These are phyloP conservation scores for Drosophila crucigera DNA, from an alignment of 2,888 invertebrate genomes.

Conservation along the genomic window DNA sequence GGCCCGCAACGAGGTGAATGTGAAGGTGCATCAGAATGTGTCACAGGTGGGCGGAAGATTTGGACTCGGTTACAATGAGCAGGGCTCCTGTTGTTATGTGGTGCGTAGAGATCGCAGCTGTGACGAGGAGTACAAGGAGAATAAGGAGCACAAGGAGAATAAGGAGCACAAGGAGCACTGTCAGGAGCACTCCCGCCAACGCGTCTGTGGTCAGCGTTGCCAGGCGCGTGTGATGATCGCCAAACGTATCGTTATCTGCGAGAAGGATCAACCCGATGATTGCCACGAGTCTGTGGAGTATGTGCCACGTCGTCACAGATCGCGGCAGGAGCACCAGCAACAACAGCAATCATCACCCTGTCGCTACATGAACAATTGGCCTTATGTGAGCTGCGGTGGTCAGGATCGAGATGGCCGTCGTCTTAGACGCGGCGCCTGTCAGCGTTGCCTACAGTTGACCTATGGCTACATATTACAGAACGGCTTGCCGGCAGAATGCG, in stretches of 20 bases:
- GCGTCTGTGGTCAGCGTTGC: constrained; percentile 82
- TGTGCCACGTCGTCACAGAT: constrained; percentile 54
- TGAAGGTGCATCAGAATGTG: constrained; percentile 79
- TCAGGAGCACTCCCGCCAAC: constrained; percentile 66
- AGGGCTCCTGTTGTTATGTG: constrained; percentile 82
- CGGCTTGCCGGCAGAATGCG: constrained; percentile 66
- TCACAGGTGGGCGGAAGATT: constrained; percentile 82
- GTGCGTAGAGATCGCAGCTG: constrained; percentile 69
- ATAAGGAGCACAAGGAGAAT: too few relatives aligned
- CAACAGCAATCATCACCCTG: constrained; percentile 30
- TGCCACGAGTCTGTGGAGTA: constrained; percentile 75
- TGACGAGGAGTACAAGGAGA: constrained; percentile 31
- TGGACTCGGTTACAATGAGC: constrained; percentile 81
- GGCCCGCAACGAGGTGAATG: constrained; percentile 73
- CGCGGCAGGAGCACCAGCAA: not conserved
- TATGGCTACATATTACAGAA: constrained; percentile 61
- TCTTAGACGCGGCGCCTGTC: constrained; percentile 45
- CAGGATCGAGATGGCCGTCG: constrained; percentile 3
- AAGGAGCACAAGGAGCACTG: constrained; percentile 51
- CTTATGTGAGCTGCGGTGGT: constrained; percentile 59
- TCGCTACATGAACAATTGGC: constrained; percentile 59
- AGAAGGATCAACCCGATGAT: constrained; percentile 43
- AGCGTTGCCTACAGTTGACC: constrained; percentile 55
- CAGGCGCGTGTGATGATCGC: constrained; percentile 80
- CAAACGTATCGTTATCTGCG: constrained; percentile 66